Conservation (phyloP, 2,888 invertebrate species). For the Eupithecia subfuscata region DNA sequence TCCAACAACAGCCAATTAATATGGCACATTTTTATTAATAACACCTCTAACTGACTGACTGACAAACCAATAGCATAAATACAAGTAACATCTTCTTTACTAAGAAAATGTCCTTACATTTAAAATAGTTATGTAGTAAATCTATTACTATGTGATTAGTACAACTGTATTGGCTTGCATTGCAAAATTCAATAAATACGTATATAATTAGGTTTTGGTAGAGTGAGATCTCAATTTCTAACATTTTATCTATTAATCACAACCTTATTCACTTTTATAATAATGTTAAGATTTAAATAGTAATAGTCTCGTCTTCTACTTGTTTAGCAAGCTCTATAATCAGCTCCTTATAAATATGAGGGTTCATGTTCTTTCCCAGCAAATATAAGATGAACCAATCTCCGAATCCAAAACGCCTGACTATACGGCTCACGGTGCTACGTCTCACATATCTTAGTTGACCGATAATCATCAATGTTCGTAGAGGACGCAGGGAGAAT, state of each 20-base stretch:
- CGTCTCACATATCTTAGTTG: constrained; percentile 83
- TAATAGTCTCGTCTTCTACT: constrained; percentile 62
- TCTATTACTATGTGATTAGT: not conserved
- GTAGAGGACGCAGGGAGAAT: constrained; percentile 82
- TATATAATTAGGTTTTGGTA: constrained; percentile 15
- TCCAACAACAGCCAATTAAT: not conserved
- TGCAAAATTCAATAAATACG: not conserved
- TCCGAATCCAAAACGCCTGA: constrained; percentile 84
- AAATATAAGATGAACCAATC: constrained; percentile 92
- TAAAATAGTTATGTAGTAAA: not conserved
- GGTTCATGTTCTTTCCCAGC: constrained; percentile 90
- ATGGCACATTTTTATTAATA: not conserved
- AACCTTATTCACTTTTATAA: constrained; percentile 22
- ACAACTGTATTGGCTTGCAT: not conserved
- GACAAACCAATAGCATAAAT: not conserved
- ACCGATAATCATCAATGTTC: constrained; percentile 85
- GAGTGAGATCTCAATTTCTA: constrained; percentile 29
- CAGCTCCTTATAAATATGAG: constrained; percentile 86
- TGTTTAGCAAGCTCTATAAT: constrained; percentile 80
- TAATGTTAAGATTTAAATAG: constrained; percentile 53
- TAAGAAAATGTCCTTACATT: constrained; percentile 10
- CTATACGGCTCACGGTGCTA: constrained; percentile 79
- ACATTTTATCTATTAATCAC: constrained; percentile 26
- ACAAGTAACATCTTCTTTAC: constrained; percentile 4
- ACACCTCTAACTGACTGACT: not conserved